These are phyloP conservation scores for Lota lota DNA, from an alignment of 2,113 vertebrate species.

Conservation along the genomic window DNA sequence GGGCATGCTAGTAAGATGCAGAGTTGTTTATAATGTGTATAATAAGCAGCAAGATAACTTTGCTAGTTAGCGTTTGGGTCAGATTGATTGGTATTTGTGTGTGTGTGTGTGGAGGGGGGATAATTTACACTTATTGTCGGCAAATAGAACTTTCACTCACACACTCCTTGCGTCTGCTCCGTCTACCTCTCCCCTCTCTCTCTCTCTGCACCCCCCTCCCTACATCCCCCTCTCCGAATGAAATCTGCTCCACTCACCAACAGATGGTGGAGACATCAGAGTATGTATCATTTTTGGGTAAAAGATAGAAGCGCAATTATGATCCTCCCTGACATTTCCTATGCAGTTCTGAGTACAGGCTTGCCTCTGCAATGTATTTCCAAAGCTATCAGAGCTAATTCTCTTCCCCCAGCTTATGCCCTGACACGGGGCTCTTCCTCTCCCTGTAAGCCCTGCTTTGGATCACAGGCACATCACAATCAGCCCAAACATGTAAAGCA, in stretches of 20 bases:
- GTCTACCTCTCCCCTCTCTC: constrained; percentile 13
- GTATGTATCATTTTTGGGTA: constrained; percentile 12
- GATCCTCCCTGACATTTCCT: constrained; percentile 63
- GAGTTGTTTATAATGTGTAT: constrained; percentile 53
- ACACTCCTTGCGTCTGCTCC: background rate
- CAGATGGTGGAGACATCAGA: constrained; percentile 49
- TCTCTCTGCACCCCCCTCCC: background rate
- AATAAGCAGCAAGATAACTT: background rate
- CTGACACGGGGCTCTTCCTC: constrained; percentile 47
- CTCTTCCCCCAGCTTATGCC: constrained; percentile 47
- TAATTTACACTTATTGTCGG: background rate
- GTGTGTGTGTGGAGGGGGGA: no score
- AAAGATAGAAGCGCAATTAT: constrained; percentile 52
- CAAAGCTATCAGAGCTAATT: constrained; percentile 58
- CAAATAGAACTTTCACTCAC: background rate
- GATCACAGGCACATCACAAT: constrained; percentile 51
- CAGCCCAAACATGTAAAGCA: constrained; percentile 46
- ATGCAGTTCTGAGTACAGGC: constrained; percentile 45
- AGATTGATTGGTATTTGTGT: no score
- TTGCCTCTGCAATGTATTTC: constrained; percentile 31
- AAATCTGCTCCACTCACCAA: constrained; percentile 27
- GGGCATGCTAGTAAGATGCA: constrained; percentile 38
- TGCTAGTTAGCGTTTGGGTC: background rate
- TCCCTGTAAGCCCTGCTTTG: constrained; percentile 34
- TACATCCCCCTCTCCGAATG: background rate